phyloP scores from a whole-genome alignment of 2,888 invertebrate genomes.

The Chironomus tentans region DNA sequence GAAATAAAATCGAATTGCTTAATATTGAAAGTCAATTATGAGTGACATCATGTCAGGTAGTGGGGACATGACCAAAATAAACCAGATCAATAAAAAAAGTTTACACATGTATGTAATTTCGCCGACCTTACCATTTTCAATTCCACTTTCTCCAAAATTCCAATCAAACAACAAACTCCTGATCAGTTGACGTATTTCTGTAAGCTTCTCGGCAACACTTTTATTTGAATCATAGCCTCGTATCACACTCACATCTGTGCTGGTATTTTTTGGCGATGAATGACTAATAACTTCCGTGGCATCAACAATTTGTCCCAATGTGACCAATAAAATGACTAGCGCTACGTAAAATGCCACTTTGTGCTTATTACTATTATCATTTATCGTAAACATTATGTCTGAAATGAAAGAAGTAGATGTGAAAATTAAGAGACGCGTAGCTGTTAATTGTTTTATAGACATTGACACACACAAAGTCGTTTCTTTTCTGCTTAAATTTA shows the following conservation, averaged over 20 bases:
- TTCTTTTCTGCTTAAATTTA: neutral
- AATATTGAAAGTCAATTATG: no score
- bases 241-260: neutral
- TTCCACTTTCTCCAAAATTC: conserved; percentile 16
- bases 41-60: no score
- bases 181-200: neutral
- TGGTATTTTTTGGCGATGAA: neutral
- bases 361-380: neutral
- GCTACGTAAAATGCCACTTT: neutral
- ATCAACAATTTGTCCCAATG: neutral
- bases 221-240: neutral
- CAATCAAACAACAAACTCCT: neutral
- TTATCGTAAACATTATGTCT: neutral
- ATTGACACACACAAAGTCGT: neutral
- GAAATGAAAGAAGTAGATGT: neutral
- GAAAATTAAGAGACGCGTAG: neutral
- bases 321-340: neutral
- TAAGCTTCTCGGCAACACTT: neutral
- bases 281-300: neutral
- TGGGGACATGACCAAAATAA: no score
- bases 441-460: conserved; percentile 11
- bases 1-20: no score
- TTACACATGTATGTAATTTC: no score
- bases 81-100: no score
- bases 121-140: neutral